Evolutionary conservation across 2,888 invertebrate species (phyloP), one percentile per base, ranked within the genome.

Genomic region (Agapostemon virescens): DNA sequence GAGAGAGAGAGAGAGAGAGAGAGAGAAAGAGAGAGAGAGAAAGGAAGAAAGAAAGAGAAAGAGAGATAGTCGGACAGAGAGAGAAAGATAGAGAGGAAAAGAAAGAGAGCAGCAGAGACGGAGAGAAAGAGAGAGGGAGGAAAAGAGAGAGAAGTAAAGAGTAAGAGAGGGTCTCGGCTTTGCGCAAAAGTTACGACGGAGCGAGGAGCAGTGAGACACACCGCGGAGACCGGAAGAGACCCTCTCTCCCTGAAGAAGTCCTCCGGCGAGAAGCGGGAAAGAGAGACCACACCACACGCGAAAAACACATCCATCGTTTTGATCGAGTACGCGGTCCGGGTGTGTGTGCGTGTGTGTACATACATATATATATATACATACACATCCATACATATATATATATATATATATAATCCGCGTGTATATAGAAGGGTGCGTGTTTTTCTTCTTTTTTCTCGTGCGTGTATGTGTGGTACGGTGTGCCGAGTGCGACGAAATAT

Each of bases 141-240:
- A 71, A 82, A 74, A 77, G 79, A 79, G 79, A 79, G 81, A 80
- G 76, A 76, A 71, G 79, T 80, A 85, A 81, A 87, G 85, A 87
- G 84, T 83, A 81, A 86, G 88, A 86, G 86, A 85, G 82, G 88
- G 88, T 85, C 87, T 78, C 81, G 84, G 89, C 88, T 91, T 91
- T 91, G 91, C 91, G 91, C 91, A 91, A 91, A 91, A 91, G 90
- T 90, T 89, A 89, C 88, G 88, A 87, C 87, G 86, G 84, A 86
- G 88, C 88, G 88, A 86, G 87, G 86, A 89, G 84, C 87, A 88
- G 89, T 89, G 88, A 90, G 88, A 89, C 88, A 90, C 88, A 89
- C 85, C 89, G 88, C 89, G 88, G 89, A 88, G 90, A 90, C 91
- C 91, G 90, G 90, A 91, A 91, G 90, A 89, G 89, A 88, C 86